Evolutionary conservation across 1,140 invertebrate species (phyloP).

Genomic region (Apis dorsata): DNA sequence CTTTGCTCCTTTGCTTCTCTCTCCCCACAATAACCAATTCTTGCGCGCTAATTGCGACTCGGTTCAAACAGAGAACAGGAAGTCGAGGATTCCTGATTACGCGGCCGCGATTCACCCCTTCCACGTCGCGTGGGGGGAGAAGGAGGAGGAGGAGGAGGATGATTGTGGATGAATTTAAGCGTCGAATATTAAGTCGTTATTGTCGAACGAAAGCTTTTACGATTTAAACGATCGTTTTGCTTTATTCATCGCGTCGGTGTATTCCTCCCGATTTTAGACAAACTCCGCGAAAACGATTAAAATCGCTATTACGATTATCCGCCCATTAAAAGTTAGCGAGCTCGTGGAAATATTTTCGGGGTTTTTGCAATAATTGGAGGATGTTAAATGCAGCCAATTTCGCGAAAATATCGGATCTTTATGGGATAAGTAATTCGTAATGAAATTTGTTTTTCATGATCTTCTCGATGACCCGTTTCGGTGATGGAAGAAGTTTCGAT

Average conservation of each 20-base stretch:
- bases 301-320: slow-evolving; percentile 23
- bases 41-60: neutral
- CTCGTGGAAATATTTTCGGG: neutral
- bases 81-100: neutral
- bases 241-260: slow-evolving; percentile 7
- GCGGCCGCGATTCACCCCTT: neutral
- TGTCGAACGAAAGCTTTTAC: neutral
- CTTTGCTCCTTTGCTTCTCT: neutral
- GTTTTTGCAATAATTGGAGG: neutral
- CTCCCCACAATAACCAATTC: neutral
- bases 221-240: slow-evolving; percentile 21
- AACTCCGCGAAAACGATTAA: too few species aligned
- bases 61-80: neutral
- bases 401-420: neutral
- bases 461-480: neutral
- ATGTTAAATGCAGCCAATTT: slow-evolving; percentile 18
- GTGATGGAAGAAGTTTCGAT: too few species aligned
- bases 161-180: neutral
- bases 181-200: slow-evolving; percentile 16
- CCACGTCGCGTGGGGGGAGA: neutral
- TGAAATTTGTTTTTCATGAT: neutral
- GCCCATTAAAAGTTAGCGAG: neutral
- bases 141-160: too few species aligned
- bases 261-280: neutral
- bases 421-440: neutral